These are phyloP conservation scores for Nothoprocta perdicaria DNA, from an alignment of 2,113 vertebrate genomes.

Conservation along the genomic window DNA sequence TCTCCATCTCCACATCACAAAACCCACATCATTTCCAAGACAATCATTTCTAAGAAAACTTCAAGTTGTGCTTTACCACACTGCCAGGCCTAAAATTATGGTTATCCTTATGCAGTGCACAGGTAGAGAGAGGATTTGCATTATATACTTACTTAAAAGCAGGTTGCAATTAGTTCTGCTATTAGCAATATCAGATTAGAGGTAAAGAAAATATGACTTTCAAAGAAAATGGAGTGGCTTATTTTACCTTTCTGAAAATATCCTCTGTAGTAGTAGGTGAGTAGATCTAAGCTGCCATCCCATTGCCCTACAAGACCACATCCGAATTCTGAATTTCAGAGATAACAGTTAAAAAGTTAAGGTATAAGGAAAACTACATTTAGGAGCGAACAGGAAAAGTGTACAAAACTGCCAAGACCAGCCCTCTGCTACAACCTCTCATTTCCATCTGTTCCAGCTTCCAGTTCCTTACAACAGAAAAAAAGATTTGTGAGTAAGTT, in stretches of 20 bases:
- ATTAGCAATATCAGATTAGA: neutral
- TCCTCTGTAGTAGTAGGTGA: neutral
- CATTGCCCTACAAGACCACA: neutral
- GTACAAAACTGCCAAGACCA: neutral
- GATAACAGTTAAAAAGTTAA: neutral
- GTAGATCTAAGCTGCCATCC: neutral
- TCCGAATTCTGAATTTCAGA: neutral
- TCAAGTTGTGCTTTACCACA: neutral
- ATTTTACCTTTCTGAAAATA: neutral
- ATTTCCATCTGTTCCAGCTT: neutral
- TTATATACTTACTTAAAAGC: neutral
- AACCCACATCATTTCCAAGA: neutral
- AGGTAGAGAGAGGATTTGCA: neutral
- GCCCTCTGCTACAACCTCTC: neutral
- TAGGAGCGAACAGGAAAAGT: neutral
- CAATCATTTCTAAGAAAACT: neutral
- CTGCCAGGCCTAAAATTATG: neutral
- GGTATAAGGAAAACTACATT: neutral
- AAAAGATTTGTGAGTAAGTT: neutral
- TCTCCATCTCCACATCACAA: neutral
- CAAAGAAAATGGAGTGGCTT: neutral
- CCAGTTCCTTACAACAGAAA: neutral
- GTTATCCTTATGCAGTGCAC: neutral
- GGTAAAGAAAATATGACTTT: neutral
- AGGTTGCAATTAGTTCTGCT: neutral